These are phyloP conservation scores for Copsychus sechellarum DNA, from an alignment of 2,113 vertebrate species.

Conservation along the genomic window DNA sequence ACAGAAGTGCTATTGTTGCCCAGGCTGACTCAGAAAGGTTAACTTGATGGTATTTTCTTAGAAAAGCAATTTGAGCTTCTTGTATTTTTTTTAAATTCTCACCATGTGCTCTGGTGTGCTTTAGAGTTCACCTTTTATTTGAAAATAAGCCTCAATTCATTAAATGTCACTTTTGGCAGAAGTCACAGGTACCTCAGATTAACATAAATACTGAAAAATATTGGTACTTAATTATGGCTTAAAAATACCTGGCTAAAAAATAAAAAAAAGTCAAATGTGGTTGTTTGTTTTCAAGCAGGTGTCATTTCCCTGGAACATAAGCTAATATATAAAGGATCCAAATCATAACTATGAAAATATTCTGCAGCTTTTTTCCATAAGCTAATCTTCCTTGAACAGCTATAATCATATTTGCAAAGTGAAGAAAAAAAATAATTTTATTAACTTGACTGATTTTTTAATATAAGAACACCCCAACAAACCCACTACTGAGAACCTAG, in stretches of 20 bases:
- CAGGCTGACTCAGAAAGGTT: background rate
- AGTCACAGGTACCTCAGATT: background rate
- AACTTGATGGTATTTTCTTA: background rate
- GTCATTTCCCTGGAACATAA: background rate
- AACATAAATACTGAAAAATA: background rate
- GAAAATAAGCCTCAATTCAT: background rate
- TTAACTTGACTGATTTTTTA: constrained; percentile 77
- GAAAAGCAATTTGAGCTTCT: background rate
- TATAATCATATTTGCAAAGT: background rate
- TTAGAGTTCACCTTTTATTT: background rate
- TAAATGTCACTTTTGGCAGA: constrained; percentile 7
- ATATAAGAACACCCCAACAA: background rate
- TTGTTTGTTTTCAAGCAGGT: background rate
- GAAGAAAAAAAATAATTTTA: constrained; percentile 50
- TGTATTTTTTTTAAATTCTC: background rate
- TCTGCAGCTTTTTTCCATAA: background rate
- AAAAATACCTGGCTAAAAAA: background rate
- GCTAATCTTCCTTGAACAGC: background rate
- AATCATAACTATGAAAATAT: background rate
- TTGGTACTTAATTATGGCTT: background rate
- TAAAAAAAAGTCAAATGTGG: background rate
- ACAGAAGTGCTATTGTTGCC: background rate
- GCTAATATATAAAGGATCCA: background rate
- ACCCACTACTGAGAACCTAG: background rate
- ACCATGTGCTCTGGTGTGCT: background rate